A percentile compares a stretch with the other conserved stretches of the same genome.
These are phyloP conservation scores for Drosophila sp. DNA, from an alignment of 1,140 invertebrate species.

Conservation along the genomic window DNA sequence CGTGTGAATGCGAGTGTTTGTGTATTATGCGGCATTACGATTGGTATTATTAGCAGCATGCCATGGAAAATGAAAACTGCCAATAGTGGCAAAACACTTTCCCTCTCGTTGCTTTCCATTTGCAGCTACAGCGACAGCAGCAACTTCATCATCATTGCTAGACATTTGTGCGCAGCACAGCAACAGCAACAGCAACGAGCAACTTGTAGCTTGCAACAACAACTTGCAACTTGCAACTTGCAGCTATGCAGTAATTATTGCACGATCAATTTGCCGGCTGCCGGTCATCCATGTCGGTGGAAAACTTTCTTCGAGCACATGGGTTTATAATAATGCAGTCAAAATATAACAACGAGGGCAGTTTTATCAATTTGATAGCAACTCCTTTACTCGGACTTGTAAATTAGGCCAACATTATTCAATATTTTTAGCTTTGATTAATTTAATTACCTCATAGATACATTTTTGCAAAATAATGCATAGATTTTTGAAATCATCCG, in stretches of 20 bases:
- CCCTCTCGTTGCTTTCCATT: conserved; percentile 77
- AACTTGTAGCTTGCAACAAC: conserved; percentile 48
- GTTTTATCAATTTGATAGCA: neutral
- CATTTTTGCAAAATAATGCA: too few species aligned
- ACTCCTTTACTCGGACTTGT: too few species aligned
- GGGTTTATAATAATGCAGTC: conserved; percentile 37
- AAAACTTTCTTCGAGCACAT: conserved; percentile 72
- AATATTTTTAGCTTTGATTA: too few species aligned
- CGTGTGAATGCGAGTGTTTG: conserved; percentile 31
- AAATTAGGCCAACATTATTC: too few species aligned
- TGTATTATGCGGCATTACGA: conserved; percentile 78
- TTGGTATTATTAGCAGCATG: conserved; percentile 80
- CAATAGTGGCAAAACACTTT: conserved; percentile 72
- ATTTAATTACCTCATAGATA: too few species aligned
- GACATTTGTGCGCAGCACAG: conserved; percentile 12
- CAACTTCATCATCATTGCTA: conserved; percentile 2
- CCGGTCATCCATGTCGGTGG: conserved; percentile 74
- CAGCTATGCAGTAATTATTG: conserved; percentile 83
- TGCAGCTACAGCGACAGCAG: conserved; percentile 55
- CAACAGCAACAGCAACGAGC: conserved; percentile 23
- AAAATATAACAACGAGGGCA: conserved; percentile 23
- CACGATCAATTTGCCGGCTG: conserved; percentile 76
- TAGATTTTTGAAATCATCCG: too few species aligned
- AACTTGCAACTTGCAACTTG: conserved; percentile 49
- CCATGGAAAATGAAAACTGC: conserved; percentile 82